A percentile compares a stretch with the other conserved stretches of the same genome.
Conservation (phyloP, 2,113 vertebrate genomes). For the Tetrao urogallus region DNA sequence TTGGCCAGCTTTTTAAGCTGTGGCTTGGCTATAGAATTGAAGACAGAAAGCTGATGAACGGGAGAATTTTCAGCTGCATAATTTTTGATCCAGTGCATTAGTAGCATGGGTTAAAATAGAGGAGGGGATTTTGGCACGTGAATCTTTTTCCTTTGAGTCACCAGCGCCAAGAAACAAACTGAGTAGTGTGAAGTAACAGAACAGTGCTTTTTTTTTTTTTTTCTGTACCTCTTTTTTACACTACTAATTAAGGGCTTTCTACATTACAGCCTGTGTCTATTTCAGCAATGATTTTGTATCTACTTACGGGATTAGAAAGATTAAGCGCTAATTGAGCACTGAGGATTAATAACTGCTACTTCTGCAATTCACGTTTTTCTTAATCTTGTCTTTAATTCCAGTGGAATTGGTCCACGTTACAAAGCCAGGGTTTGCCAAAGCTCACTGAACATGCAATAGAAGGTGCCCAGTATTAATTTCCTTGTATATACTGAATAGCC, state of each 20-base stretch:
- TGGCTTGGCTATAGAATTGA: not conserved
- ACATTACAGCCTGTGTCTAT: constrained; percentile 5
- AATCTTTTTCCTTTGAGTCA: not conserved
- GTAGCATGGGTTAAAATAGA: not conserved
- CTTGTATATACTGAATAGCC: not conserved
- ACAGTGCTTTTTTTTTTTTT: not conserved
- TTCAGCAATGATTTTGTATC: constrained; percentile 46
- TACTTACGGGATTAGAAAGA: constrained; percentile 61
- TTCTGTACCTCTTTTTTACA: not conserved
- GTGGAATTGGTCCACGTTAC: not conserved
- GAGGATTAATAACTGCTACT: constrained; percentile 45
- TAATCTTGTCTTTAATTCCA: constrained; percentile 53
- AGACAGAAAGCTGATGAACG: constrained; percentile 5
- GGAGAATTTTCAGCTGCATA: constrained; percentile 25
- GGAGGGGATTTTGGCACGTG: not conserved
- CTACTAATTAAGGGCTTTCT: constrained; percentile 32
- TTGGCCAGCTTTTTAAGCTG: not conserved
- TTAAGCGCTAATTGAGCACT: constrained; percentile 44
- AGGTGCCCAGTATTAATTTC: not conserved
- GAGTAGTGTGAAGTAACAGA: constrained; percentile 19
- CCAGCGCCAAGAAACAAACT: constrained; percentile 23
- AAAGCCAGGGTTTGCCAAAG: constrained; percentile 38
- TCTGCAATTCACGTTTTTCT: constrained; percentile 49
- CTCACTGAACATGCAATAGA: not conserved
- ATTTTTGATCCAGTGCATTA: constrained; percentile 16